Evolutionary conservation across 2,888 invertebrate genomes (phyloP).

Genomic region (Callosobruchus maculatus): DNA sequence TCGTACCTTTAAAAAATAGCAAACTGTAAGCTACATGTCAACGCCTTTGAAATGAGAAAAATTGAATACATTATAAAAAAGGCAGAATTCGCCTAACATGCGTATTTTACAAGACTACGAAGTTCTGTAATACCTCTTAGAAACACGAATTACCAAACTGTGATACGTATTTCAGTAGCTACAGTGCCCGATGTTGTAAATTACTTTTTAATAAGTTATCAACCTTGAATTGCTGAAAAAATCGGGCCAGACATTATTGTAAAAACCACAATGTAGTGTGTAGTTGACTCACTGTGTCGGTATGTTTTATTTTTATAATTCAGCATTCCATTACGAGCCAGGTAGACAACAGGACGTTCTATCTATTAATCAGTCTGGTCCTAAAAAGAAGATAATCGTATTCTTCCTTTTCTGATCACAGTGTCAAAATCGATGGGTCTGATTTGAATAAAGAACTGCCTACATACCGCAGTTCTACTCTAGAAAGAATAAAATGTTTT

Average conservation of each 20-base stretch:
- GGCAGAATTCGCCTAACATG: too few relatives aligned
- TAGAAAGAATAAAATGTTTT: too few relatives aligned
- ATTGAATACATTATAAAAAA: too few relatives aligned
- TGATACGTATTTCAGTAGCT: background rate
- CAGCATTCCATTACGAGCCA: background rate
- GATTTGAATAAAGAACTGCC: conserved; percentile 41
- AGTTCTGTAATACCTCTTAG: background rate
- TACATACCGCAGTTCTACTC: background rate
- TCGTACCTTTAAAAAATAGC: too few relatives aligned
- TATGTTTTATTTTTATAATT: background rate
- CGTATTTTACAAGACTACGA: too few relatives aligned
- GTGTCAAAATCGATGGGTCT: background rate
- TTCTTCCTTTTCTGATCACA: background rate
- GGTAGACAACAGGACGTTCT: background rate
- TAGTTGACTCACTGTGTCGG: background rate
- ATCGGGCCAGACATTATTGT: background rate
- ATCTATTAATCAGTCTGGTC: background rate
- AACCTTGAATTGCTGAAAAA: background rate
- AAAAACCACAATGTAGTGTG: background rate
- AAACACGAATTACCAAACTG: background rate
- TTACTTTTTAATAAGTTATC: background rate
- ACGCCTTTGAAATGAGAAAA: too few relatives aligned
- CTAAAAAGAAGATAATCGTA: background rate
- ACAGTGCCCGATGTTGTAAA: background rate
- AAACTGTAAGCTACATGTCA: too few relatives aligned